Base-by-base conservation (phyloP, 2,888 invertebrate genomes). In the Campoplex nolae region DNA sequence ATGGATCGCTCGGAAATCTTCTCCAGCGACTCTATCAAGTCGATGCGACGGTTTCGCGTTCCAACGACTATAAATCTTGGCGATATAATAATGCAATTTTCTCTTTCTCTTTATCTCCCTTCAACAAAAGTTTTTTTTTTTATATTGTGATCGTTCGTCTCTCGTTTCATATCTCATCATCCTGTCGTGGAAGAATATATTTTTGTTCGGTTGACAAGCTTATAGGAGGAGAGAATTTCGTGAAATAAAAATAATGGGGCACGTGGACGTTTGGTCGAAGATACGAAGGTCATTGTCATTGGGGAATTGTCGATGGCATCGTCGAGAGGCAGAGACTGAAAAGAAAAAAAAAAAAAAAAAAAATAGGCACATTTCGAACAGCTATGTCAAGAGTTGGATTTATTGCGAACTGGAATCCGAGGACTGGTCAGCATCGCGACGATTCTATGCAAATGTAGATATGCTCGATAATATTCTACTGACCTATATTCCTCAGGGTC, bases 401-500 rank as follows among this genome's bases (percentile, higher is more conserved):
- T 81, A 81, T 81, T 42, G 74, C 79, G 54, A 80, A 62, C 62
- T 58, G 35, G 45, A 13, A 81, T 81, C 74, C 81, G 65, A 1
- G 6, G 28, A n/a, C 48, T 62, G 45, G 51, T 32, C 71, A 62
- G 67, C 67, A 78, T 68, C 71, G 83, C 70, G 13, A 67, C 65
- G 73, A 73, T 73, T 78, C 88, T 88, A 89, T 89, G 89, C 87
- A 89, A 87, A 90, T 88, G 56, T 80, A 85, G 81, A 87, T 82
- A 83, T 83, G 67, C 74, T 83, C 78, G 85, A 88, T 88, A 88
- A 90, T 89, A 89, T 87, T 88, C 86, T 80, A 88, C 89, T 90
- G 90, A 89, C 90, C 90, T 67, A 90, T 89, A 90, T 87, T 68
- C n/a, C 83, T 88, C 88, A 88, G 73, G 89, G 89, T 88, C 89